phyloP scores from a whole-genome alignment of 2,888 invertebrate genomes.

The Pseudococcus longispinus region DNA sequence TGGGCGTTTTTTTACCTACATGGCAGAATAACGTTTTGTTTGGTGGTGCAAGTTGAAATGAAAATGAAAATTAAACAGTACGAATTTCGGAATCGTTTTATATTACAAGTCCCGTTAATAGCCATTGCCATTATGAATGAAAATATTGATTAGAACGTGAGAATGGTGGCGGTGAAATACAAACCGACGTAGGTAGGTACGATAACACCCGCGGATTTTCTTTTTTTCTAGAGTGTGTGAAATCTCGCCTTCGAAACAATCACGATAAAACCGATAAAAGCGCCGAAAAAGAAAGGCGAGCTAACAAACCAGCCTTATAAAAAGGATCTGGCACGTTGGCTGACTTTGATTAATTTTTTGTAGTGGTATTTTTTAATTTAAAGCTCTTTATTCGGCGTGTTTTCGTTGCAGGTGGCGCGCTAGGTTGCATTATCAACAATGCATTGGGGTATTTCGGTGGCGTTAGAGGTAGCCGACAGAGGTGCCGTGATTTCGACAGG shows the following conservation, averaged over 20 bases:
- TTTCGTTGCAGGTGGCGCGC: conserved; percentile 41
- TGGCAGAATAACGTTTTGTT: background rate
- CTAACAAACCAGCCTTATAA: conserved; percentile 27
- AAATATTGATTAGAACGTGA: conserved; percentile 12
- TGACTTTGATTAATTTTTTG: conserved; percentile 42
- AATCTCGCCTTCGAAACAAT: conserved; percentile 13
- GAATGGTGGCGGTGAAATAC: conserved; percentile 1
- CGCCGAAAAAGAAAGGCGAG: conserved; percentile 21
- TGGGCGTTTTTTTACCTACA: conserved; percentile 51
- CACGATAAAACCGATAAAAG: background rate
- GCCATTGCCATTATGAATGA: background rate
- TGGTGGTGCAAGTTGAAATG: background rate
- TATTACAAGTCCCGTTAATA: background rate
- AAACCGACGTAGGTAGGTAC: background rate
- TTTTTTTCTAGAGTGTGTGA: conserved; percentile 4
- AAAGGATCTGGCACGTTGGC: background rate
- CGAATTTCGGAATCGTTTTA: background rate
- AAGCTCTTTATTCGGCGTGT: conserved; percentile 37
- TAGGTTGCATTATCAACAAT: conserved; percentile 15
- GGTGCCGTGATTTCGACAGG: background rate
- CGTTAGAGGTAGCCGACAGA: conserved; percentile 25
- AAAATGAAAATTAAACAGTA: background rate
- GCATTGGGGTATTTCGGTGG: conserved; percentile 7
- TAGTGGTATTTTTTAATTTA: conserved; percentile 44
- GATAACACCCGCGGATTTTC: conserved; percentile 10